phyloP scores from a whole-genome alignment of 2,888 invertebrate species.

The Nemapogon koenigi region DNA sequence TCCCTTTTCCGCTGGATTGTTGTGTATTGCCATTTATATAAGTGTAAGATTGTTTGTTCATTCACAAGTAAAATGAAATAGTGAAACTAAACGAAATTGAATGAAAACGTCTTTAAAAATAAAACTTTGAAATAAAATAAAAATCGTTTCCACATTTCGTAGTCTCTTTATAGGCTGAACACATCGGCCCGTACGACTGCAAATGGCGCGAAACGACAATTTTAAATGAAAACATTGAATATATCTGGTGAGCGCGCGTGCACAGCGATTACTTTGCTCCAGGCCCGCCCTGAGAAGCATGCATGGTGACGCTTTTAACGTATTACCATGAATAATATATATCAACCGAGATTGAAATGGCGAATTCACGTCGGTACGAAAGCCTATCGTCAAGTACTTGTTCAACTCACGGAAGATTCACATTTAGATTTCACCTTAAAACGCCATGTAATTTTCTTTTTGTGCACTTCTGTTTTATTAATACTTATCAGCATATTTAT shows the following conservation, averaged over 20 bases:
- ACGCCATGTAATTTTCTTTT: too few relatives aligned
- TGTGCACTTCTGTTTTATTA: too few relatives aligned
- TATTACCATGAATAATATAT: constrained; percentile 65
- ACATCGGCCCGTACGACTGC: constrained; percentile 43
- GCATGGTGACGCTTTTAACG: constrained; percentile 59
- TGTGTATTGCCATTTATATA: too few relatives aligned
- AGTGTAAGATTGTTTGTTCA: too few relatives aligned
- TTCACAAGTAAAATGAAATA: too few relatives aligned
- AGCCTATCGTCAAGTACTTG: constrained; percentile 38
- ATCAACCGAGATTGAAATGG: constrained; percentile 56
- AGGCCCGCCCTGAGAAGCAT: constrained; percentile 31
- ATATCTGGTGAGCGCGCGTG: constrained; percentile 49
- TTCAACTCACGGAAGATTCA: constrained; percentile 33
- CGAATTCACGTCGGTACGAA: constrained; percentile 46
- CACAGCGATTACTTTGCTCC: constrained; percentile 20
- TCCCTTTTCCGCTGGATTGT: too few relatives aligned
- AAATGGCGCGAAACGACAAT: constrained; percentile 60
- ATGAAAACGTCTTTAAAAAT: too few relatives aligned
- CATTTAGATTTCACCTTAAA: constrained; percentile 55
- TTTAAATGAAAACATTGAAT: constrained; percentile 60
- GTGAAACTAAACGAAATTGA: too few relatives aligned
- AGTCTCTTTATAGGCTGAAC: constrained; percentile 50
- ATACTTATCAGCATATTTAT: too few relatives aligned
- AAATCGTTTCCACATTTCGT: constrained; percentile 30
- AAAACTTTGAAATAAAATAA: too few relatives aligned